phyloP scores from a whole-genome alignment of 2,797 vertebrate species.

The Hoplostethus atlanticus region DNA sequence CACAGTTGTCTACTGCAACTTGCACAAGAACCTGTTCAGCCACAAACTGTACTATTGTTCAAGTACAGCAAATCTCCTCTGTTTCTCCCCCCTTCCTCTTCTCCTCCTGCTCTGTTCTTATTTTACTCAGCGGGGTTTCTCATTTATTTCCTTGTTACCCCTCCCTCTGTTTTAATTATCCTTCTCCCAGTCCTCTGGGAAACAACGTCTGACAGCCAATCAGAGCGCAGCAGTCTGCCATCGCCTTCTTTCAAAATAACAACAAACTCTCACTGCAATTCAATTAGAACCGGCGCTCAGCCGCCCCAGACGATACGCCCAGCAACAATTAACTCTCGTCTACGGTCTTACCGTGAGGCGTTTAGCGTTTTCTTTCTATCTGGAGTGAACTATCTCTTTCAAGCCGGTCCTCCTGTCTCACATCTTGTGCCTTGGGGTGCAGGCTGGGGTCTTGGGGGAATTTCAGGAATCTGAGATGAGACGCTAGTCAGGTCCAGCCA shows the following conservation, averaged over 20 bases:
- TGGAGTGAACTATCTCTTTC: slow-evolving; percentile 12
- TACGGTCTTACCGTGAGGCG: slow-evolving; percentile 36
- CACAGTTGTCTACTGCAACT: slow-evolving; percentile 32
- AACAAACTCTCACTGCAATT: slow-evolving; percentile 23
- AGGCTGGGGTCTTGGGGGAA: not conserved
- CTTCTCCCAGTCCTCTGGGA: slow-evolving; percentile 34
- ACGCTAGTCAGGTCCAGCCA: slow-evolving; percentile 22
- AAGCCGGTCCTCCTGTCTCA: slow-evolving; percentile 2
- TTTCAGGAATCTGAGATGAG: not conserved
- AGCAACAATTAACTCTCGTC: slow-evolving; percentile 18
- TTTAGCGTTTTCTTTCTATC: slow-evolving; percentile 32
- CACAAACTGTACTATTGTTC: slow-evolving; percentile 46
- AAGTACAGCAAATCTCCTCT: slow-evolving; percentile 16
- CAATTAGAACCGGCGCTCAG: not conserved
- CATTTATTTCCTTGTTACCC: slow-evolving; percentile 23
- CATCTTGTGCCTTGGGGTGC: not conserved
- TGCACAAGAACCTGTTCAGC: slow-evolving; percentile 58
- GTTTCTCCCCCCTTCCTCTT: not conserved
- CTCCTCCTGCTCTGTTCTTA: not conserved
- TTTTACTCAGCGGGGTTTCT: slow-evolving; percentile 4
- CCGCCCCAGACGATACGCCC: slow-evolving; percentile 1
- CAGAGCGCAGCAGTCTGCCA: not conserved
- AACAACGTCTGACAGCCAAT: slow-evolving; percentile 35
- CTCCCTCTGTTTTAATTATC: slow-evolving; percentile 45
- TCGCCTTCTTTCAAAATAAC: slow-evolving; percentile 19